A percentile compares a stretch with the other conserved stretches of the same genome.
Conservation (phyloP, 2,113 vertebrate genomes). For the Ophiodon elongatus region DNA sequence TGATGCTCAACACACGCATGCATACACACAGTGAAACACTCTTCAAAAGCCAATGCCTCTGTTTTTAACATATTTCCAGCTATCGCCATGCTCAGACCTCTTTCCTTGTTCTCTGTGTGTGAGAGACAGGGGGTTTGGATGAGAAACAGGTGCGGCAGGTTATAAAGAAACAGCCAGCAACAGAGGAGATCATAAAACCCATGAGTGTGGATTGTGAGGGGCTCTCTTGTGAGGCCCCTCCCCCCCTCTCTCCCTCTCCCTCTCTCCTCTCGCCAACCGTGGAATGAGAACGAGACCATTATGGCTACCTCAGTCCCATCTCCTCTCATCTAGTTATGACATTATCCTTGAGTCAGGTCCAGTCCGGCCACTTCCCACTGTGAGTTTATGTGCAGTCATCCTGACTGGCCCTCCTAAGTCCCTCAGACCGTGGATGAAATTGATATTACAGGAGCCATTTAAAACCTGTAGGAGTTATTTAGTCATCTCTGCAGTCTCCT, state of each 20-base stretch:
- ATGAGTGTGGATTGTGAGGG: slow-evolving; percentile 5
- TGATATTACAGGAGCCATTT: slow-evolving; percentile 57
- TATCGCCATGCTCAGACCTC: background rate
- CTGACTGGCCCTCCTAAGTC: slow-evolving; percentile 33
- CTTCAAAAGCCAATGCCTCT: background rate
- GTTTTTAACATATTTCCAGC: slow-evolving; percentile 2
- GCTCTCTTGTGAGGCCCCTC: background rate
- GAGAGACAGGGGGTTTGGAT: background rate
- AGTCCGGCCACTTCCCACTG: slow-evolving; percentile 32
- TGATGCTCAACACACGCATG: slow-evolving; percentile 4
- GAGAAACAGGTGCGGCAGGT: slow-evolving; percentile 39
- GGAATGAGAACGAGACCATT: slow-evolving; percentile 40
- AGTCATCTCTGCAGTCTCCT: slow-evolving; percentile 31
- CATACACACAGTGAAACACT: background rate
- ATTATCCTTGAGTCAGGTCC: slow-evolving; percentile 53
- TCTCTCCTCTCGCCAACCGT: background rate
- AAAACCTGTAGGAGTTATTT: slow-evolving; percentile 52
- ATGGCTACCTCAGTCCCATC: slow-evolving; percentile 18
- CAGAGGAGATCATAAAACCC: slow-evolving; percentile 39
- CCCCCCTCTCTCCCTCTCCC: background rate
- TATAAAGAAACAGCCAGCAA: slow-evolving; percentile 27
- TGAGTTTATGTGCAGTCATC: slow-evolving; percentile 54
- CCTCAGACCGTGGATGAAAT: slow-evolving; percentile 51
- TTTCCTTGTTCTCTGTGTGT: background rate
- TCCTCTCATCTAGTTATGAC: slow-evolving; percentile 49